Base-by-base conservation (phyloP, 2,797 vertebrate species). In the Bryconaethiops microstoma region DNA sequence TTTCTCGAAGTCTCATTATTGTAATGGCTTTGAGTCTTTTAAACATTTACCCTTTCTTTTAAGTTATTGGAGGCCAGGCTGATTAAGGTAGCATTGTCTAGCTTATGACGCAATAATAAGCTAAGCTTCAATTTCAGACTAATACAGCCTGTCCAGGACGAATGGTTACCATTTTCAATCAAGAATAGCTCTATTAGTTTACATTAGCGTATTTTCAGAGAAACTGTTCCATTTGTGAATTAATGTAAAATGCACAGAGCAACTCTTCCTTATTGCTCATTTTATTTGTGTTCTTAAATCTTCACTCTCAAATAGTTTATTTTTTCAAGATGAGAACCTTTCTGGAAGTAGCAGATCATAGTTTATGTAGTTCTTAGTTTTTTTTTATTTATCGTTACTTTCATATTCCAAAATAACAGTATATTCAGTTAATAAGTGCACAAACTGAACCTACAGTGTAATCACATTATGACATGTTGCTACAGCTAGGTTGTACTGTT, bases 1-100 rank as follows among this genome's bases (percentile, higher is more conserved):
- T 62, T 62, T 23, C 76, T 74, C 63, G 42, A 73, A 40, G 60
- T 73, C 29, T 17, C 40, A 39, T 40, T 74, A 16, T 57, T 29
- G 29, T 54, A n/a, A 70, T 60, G 10, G 19, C 54, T 73, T 74
- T 57, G 16, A 79, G 29, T 74, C 19, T 23, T 69, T 55, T 5
- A 1, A 25, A 21, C 8, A 50, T 76, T 39, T 71, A 54, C n/a
- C 23, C 52, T 21, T 23, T 29, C 6, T 71, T 52, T n/a, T 9
- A 4, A 39, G 13, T 25, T 50, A 45, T 50, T 52, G 6, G 9
- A 52, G 21, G 23, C 7, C 35, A 17, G n/a, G 6, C n/a, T 55
- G 35, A 25, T 71, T 23, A n/a, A 14, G 19, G 3, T 35, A 2
- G 16, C 19, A 73, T 73, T 73, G 29, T 55, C 25, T 12, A 55